phyloP scores from a whole-genome alignment of 1,140 invertebrate species.

The Trichomalopsis sarcophagae region DNA sequence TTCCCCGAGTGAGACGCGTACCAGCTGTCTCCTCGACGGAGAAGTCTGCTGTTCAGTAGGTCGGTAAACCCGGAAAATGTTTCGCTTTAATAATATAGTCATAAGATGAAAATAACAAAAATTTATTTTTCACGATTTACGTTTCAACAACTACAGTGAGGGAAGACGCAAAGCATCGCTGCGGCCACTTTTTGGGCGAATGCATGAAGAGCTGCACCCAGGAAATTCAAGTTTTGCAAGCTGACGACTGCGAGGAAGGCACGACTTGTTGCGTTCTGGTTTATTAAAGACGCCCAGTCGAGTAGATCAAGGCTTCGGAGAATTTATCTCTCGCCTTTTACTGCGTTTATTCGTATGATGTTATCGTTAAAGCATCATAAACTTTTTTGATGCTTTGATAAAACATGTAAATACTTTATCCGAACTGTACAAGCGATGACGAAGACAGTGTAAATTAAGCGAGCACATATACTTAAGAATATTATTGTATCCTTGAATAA shows the following conservation, averaged over 20 bases:
- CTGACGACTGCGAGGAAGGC: constrained; percentile 57
- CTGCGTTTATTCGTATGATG: too few relatives aligned
- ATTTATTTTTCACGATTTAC: background rate
- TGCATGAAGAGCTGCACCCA: constrained; percentile 58
- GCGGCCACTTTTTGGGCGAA: constrained; percentile 61
- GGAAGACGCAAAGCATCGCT: constrained; percentile 57
- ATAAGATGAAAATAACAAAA: background rate
- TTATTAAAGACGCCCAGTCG: constrained; percentile 36
- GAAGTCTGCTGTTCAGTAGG: constrained; percentile 61
- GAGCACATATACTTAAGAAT: too few relatives aligned
- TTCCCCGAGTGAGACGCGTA: background rate
- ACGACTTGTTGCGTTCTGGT: constrained; percentile 64
- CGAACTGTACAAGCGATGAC: too few relatives aligned
- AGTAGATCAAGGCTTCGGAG: too few relatives aligned
- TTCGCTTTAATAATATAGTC: background rate
- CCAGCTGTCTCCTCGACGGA: constrained; percentile 34
- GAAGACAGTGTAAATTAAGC: too few relatives aligned
- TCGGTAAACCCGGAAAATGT: constrained; percentile 49
- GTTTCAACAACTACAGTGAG: constrained; percentile 60
- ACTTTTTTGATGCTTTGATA: too few relatives aligned
- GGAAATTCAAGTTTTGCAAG: background rate
- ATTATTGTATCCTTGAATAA: too few relatives aligned
- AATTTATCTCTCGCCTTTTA: too few relatives aligned
- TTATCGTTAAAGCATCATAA: too few relatives aligned
- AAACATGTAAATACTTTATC: too few relatives aligned